Evolutionary conservation across 2,797 vertebrate genomes (phyloP), one percentile per base, ranked within the genome.

Genomic region (Sphenopsis melanotis): DNA sequence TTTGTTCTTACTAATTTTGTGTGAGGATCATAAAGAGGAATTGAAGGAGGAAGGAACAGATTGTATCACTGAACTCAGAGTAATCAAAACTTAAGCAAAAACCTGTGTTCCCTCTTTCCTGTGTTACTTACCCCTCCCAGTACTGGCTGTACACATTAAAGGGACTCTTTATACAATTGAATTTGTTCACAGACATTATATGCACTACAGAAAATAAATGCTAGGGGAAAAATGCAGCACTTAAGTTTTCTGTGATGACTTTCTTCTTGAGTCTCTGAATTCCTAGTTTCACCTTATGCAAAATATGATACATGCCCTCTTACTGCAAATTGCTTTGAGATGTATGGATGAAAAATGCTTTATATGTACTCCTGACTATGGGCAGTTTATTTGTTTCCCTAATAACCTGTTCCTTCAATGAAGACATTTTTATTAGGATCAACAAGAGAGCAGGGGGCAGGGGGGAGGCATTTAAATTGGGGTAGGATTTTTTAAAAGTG

Each of bases 351-450:
- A 65, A 91, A 92, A 90, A 27, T 34, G 20, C 17, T 57, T 42
- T 72, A 59, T 63, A 78, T 36, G 12, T 59, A 61, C 47, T 92
- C 47, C 57, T 78, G 50, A 94, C 57, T 82, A 84, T 0, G 9
- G 32, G 66, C 34, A 95, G 61, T 95, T 94, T 92, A 89, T 95
- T 96, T 95, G 47, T 91, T 89, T 60, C 32, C 23, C 26, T 93
- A 93, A 95, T 87, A 93, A 69, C 59, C 59, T 81, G 49, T 42
- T 83, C 32, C 52, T 49, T 87, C 63, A 22, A 49, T 65, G 59
- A 93, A 86, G 41, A 94, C 37, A 94, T 76, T 89, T 95, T 95
- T 94, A 95, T 95, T 95, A 93, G 91, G 77, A 96, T 83, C 74
- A 96, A 94, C 83, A 93, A 70, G 84, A 90, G 93, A 78, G 47